Percentiles rank a stretch among this genome's conserved stretches.
phyloP scores from a whole-genome alignment of 2,113 vertebrate species.

The Pangasianodon hypophthalmus region DNA sequence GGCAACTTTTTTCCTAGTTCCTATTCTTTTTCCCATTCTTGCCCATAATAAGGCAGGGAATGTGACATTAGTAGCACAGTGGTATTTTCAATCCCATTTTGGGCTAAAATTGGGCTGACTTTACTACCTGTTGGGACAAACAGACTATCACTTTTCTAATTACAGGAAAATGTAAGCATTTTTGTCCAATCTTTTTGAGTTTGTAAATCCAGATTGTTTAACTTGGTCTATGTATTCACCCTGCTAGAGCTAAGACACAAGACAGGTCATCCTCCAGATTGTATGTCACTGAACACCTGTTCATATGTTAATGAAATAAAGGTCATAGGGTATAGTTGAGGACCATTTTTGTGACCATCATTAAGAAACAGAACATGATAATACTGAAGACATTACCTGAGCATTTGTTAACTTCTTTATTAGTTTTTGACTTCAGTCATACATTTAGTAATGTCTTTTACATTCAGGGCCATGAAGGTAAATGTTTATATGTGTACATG shows the following conservation, averaged over 20 bases:
- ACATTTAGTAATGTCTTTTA: neutral
- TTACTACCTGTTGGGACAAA: neutral
- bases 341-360: neutral
- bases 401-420: neutral
- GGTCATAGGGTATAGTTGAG: neutral
- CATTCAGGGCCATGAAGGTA: neutral
- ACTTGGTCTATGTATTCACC: neutral
- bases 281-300: neutral
- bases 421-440: neutral
- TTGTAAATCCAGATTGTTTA: neutral
- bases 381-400: neutral
- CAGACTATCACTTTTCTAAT: neutral
- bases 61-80: neutral
- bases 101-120: neutral
- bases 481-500: neutral
- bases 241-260: neutral
- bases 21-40: neutral
- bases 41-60: neutral
- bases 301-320: neutral
- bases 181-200: neutral
- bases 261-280: neutral
- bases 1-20: neutral
- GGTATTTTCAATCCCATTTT: neutral
- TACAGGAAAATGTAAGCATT: neutral
- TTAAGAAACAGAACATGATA: neutral